Evolutionary conservation across 2,113 vertebrate genomes (phyloP).

Genomic region (Vimba vimba): DNA sequence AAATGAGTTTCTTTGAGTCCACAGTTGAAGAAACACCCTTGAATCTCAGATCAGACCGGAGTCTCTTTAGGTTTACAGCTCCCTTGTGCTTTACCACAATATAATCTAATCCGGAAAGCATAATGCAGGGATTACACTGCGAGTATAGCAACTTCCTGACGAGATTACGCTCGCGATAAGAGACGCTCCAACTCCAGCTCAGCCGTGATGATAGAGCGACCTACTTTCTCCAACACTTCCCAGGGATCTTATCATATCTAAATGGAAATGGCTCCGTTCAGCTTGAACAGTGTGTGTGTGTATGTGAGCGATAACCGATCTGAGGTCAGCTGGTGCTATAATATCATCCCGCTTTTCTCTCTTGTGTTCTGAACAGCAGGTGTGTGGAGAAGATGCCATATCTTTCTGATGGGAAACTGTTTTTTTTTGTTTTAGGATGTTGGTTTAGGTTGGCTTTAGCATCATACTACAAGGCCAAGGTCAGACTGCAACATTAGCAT

Average conservation of each 20-base stretch:
- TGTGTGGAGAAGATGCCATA: background rate
- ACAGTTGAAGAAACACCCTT: background rate
- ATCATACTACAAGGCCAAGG: background rate
- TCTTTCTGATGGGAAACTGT: background rate
- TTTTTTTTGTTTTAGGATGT: background rate
- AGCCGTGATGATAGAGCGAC: slow-evolving; percentile 16
- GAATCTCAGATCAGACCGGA: background rate
- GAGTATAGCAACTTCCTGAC: background rate
- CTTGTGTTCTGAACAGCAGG: background rate
- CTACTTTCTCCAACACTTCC: slow-evolving; percentile 32
- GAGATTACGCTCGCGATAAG: slow-evolving; percentile 4
- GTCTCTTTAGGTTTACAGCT: slow-evolving; percentile 21
- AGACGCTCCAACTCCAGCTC: background rate
- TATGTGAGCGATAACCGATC: background rate
- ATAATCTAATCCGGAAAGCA: slow-evolving; percentile 17
- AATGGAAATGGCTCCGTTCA: slow-evolving; percentile 29
- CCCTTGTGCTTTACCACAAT: slow-evolving; percentile 15
- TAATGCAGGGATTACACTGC: slow-evolving; percentile 20
- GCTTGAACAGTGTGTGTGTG: slow-evolving; percentile 7
- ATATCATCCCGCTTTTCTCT: background rate
- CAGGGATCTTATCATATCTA: slow-evolving; percentile 31
- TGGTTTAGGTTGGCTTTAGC: background rate
- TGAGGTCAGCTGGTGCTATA: slow-evolving; percentile 1
- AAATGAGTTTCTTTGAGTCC: background rate
- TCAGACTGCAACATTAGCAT: background rate